A percentile compares a stretch with the other conserved stretches of the same genome.
phyloP scores from a whole-genome alignment of 2,797 vertebrate genomes.

The Falco columbarius region DNA sequence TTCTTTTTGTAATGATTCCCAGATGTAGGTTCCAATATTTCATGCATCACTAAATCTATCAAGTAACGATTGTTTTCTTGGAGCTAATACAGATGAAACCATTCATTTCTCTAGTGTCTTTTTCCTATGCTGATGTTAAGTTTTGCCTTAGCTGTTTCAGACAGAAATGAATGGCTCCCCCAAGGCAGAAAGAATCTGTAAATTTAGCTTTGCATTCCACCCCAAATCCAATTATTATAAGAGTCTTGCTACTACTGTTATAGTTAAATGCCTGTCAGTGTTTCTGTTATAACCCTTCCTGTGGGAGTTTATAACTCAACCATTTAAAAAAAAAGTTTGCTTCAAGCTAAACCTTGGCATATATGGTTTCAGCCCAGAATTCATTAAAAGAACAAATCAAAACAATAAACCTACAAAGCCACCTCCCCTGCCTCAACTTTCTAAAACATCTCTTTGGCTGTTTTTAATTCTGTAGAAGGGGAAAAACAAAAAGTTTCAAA shows the following conservation, averaged over 20 bases:
- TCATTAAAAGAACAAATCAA: neutral
- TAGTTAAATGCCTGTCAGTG: conserved; percentile 60
- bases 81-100: neutral
- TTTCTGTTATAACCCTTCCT: conserved; percentile 48
- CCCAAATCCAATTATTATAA: conserved; percentile 62
- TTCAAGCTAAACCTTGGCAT: conserved; percentile 24
- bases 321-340: neutral
- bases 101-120: conserved; percentile 37
- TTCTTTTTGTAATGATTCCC: conserved; percentile 32
- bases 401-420: neutral
- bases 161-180: conserved; percentile 46
- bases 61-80: conserved; percentile 36
- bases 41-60: conserved; percentile 33
- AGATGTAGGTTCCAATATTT: conserved; percentile 32
- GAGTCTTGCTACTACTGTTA: conserved; percentile 21
- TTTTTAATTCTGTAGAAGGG: neutral
- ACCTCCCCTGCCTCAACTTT: neutral
- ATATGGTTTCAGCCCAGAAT: neutral
- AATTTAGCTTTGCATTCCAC: conserved; percentile 44
- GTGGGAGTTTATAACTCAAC: conserved; percentile 43
- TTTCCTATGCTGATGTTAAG: neutral
- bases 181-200: conserved; percentile 26
- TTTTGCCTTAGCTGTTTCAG: conserved; percentile 38
- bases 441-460: neutral
- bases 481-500: neutral